These are phyloP conservation scores for Branchipolynoe longqiensis DNA, from an alignment of 2,888 invertebrate species.

Conservation along the genomic window DNA sequence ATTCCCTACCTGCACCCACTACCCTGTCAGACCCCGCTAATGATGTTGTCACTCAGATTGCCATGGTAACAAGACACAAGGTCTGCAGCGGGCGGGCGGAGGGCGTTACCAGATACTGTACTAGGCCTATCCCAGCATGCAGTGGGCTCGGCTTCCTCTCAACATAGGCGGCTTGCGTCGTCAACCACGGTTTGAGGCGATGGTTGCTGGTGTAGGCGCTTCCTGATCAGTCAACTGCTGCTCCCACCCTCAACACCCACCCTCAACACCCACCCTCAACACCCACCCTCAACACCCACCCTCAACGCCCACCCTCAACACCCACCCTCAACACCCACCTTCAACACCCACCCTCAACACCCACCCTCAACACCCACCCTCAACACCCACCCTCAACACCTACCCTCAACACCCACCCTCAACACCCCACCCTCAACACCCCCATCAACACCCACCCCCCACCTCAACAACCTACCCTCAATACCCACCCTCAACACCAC, in stretches of 20 bases:
- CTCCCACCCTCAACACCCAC: neutral
- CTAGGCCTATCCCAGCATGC: too few relatives aligned
- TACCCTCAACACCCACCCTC: too few relatives aligned
- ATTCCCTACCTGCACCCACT: neutral
- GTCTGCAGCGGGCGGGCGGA: conserved; percentile 9
- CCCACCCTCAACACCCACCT: too few relatives aligned
- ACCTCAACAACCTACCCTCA: too few relatives aligned
- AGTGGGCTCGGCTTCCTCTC: too few relatives aligned
- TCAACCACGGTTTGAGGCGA: neutral
- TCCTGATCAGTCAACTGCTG: neutral
- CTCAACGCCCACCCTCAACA: neutral
- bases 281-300: neutral
- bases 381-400: too few relatives aligned
- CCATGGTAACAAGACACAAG: conserved; percentile 39
- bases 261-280: neutral
- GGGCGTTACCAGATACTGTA: too few relatives aligned
- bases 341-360: too few relatives aligned
- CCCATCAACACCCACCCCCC: too few relatives aligned
- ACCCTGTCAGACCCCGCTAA: conserved; percentile 46
- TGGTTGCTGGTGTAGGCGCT: neutral
- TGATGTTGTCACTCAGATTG: conserved; percentile 52
- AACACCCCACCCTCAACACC: too few relatives aligned
- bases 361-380: too few relatives aligned
- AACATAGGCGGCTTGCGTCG: neutral
- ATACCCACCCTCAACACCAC: too few relatives aligned